phyloP scores from a whole-genome alignment of 1,140 invertebrate species.

The Eueides isabella region DNA sequence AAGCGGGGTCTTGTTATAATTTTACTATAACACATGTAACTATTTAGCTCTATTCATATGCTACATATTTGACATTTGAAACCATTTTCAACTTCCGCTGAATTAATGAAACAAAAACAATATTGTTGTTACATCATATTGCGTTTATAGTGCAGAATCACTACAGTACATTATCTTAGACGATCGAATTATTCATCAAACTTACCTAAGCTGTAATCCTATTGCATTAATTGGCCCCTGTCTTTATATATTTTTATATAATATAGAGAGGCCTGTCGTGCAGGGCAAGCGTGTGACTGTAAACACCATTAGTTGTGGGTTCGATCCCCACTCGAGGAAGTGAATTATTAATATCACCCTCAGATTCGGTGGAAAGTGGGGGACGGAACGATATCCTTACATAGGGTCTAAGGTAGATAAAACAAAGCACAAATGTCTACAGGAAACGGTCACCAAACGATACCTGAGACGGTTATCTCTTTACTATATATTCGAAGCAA shows the following conservation, averaged over 20 bases:
- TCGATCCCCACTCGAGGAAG: too few relatives aligned
- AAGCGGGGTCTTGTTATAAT: conserved; percentile 41
- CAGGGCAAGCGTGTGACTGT: too few relatives aligned
- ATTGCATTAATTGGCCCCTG: background rate
- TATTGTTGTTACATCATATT: background rate
- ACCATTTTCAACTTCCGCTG: background rate
- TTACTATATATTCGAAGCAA: background rate
- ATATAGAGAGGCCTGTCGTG: too few relatives aligned
- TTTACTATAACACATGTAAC: conserved; percentile 23
- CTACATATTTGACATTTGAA: background rate
- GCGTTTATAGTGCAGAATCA: background rate
- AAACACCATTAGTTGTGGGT: too few relatives aligned
- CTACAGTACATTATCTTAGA: background rate
- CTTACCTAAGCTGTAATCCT: background rate
- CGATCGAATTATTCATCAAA: background rate
- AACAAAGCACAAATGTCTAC: too few relatives aligned
- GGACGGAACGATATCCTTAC: too few relatives aligned
- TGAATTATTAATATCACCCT: too few relatives aligned
- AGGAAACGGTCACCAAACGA: too few relatives aligned
- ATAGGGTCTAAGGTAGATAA: too few relatives aligned
- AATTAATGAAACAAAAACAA: background rate
- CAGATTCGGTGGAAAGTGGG: too few relatives aligned
- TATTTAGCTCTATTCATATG: background rate
- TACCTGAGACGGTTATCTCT: too few relatives aligned
- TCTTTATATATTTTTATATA: background rate